These are phyloP conservation scores for Nothobranchius kuhntae DNA, from an alignment of 2,113 vertebrate species.

Conservation along the genomic window DNA sequence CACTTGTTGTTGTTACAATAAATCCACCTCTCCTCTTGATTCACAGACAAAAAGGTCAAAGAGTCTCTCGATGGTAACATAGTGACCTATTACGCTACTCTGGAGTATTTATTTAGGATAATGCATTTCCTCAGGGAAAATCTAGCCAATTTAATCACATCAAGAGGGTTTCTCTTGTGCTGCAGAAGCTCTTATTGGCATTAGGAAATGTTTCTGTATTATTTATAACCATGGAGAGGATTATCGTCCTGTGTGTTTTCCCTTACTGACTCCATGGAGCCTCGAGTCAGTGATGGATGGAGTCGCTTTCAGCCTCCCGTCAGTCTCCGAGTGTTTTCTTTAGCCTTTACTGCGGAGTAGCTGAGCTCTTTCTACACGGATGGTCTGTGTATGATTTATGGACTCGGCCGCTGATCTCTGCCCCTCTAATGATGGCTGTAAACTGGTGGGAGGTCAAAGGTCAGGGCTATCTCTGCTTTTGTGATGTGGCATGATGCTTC, in stretches of 20 bases:
- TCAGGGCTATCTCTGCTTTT: slow-evolving; percentile 41
- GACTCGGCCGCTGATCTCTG: slow-evolving; percentile 58
- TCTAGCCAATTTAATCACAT: slow-evolving; percentile 72
- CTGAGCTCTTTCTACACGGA: slow-evolving; percentile 52
- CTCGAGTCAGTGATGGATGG: slow-evolving; percentile 65
- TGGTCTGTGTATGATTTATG: slow-evolving; percentile 70
- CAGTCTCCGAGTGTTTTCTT: slow-evolving; percentile 60
- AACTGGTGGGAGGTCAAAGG: slow-evolving; percentile 59
- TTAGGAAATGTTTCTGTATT: slow-evolving; percentile 66
- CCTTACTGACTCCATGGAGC: slow-evolving; percentile 51
- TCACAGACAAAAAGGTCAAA: slow-evolving; percentile 45
- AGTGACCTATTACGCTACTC: slow-evolving; percentile 68
- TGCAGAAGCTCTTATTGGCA: slow-evolving; percentile 60
- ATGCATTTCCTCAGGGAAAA: slow-evolving; percentile 60
- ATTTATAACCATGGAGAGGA: slow-evolving; percentile 67
- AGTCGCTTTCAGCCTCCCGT: slow-evolving; percentile 70
- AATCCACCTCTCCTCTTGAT: slow-evolving; percentile 52
- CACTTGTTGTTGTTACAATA: slow-evolving; percentile 60
- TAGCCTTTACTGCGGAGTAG: slow-evolving; percentile 55
- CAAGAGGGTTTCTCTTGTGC: slow-evolving; percentile 59
- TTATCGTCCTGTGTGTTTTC: slow-evolving; percentile 67
- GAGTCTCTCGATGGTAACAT: slow-evolving; percentile 48
- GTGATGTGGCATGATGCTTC: slow-evolving; percentile 47
- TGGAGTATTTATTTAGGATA: slow-evolving; percentile 70
- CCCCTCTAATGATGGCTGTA: slow-evolving; percentile 71